Evolutionary conservation across 2,797 vertebrate species (phyloP).

Genomic region (Rhinatrema bivittatum): DNA sequence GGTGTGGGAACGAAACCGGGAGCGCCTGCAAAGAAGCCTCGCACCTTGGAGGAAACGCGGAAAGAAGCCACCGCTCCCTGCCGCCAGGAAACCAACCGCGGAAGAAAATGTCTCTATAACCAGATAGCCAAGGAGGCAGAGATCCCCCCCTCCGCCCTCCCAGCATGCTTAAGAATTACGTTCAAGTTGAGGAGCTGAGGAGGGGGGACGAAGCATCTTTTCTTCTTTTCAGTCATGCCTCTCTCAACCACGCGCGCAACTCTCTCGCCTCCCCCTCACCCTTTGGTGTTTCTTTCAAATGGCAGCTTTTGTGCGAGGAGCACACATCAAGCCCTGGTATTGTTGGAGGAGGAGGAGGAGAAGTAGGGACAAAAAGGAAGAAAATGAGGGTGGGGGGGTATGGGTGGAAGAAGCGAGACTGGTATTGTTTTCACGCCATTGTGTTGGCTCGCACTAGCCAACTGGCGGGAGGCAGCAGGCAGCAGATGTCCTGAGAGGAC

Average conservation of each 20-base stretch:
- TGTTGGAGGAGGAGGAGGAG: constrained; percentile 68
- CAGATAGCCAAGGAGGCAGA: constrained; percentile 39
- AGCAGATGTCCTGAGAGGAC: constrained; percentile 79
- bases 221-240: constrained; percentile 34
- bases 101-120: constrained; percentile 38
- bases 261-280: constrained; percentile 15
- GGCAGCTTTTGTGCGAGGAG: constrained; percentile 4
- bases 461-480: constrained; percentile 64
- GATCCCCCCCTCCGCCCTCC: constrained; percentile 30
- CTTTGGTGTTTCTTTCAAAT: constrained; percentile 21
- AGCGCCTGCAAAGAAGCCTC: constrained; percentile 35
- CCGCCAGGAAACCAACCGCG: no score
- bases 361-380: no score
- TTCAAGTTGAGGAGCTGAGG: constrained; percentile 26
- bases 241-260: constrained; percentile 12
- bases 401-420: constrained; percentile 43
- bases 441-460: constrained; percentile 45
- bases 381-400: constrained; percentile 69
- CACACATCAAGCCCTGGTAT: constrained; percentile 50
- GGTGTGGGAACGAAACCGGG: constrained; percentile 37
- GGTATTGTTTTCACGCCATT: constrained; percentile 39
- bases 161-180: constrained; percentile 44
- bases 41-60: background rate
- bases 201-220: constrained; percentile 41
- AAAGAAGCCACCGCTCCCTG: constrained; percentile 5